Evolutionary conservation across 2,888 invertebrate genomes (phyloP).

Genomic region (Andrena bucephala): DNA sequence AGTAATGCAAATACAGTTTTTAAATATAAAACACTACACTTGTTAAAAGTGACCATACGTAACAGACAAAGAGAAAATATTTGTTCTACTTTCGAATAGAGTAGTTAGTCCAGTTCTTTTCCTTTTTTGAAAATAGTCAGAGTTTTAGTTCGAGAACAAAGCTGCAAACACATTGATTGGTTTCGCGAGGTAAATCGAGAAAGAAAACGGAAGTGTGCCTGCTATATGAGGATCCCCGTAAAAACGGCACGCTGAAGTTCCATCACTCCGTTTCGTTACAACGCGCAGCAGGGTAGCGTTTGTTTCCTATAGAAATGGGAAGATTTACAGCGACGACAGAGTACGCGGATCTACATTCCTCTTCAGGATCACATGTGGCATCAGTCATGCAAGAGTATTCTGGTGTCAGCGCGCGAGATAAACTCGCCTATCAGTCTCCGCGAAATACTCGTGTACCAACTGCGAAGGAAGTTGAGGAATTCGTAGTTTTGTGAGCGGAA

Average conservation of each 20-base stretch:
- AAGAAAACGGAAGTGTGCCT: neutral
- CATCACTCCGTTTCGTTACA: conserved; percentile 9
- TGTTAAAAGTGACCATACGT: no score
- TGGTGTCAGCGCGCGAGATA: conserved; percentile 53
- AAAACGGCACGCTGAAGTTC: conserved; percentile 4
- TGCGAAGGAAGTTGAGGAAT: conserved; percentile 43
- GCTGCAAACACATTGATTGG: neutral
- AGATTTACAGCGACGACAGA: conserved; percentile 36
- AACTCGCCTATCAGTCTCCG: conserved; percentile 56
- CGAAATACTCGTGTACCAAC: conserved; percentile 45
- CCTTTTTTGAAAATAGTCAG: no score
- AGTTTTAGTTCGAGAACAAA: neutral
- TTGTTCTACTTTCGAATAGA: no score
- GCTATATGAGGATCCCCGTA: neutral
- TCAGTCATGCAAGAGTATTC: conserved; percentile 53
- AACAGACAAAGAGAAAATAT: no score
- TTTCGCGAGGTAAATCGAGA: neutral
- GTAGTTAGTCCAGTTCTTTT: no score
- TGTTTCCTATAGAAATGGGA: conserved; percentile 32
- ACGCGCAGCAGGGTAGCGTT: neutral
- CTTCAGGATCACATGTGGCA: conserved; percentile 47
- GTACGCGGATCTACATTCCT: conserved; percentile 40
- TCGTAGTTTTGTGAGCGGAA: conserved; percentile 41
- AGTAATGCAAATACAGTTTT: no score
- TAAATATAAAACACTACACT: no score